These are phyloP conservation scores for Tenthredo livida DNA, from an alignment of 2,888 invertebrate species.

Conservation along the genomic window DNA sequence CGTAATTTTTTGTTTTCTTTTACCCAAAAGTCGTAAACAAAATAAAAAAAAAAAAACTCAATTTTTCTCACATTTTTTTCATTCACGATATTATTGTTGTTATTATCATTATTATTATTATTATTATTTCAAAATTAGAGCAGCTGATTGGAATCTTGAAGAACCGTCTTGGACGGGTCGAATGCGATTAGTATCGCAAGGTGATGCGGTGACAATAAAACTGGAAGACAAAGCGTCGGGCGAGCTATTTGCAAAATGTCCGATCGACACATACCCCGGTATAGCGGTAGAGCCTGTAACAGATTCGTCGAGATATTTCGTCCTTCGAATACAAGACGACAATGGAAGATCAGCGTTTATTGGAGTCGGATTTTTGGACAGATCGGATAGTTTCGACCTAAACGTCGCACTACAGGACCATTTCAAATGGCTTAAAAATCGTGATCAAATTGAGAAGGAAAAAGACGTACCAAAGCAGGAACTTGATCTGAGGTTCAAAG, in stretches of 20 bases:
- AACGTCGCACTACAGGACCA: conserved; percentile 99
- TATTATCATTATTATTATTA: conserved; percentile 54
- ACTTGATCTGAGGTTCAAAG: conserved; percentile 98
- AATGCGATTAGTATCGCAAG: conserved; percentile 94
- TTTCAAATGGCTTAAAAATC: conserved; percentile 95
- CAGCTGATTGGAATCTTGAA: conserved; percentile 99
- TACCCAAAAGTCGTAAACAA: neutral
- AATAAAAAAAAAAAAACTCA: neutral
- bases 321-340: conserved; percentile 96
- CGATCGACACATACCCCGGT: conserved; percentile 97
- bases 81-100: conserved; percentile 42
- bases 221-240: conserved; percentile 97
- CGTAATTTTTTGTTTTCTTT: neutral
- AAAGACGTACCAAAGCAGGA: conserved; percentile 88
- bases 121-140: conserved; percentile 82
- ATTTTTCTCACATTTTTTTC: neutral
- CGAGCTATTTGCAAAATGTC: conserved; percentile 97
- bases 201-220: conserved; percentile 92
- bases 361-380: conserved; percentile 97
- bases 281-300: conserved; percentile 96
- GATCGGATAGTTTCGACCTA: conserved; percentile 99
- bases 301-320: conserved; percentile 99
- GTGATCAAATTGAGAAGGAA: conserved; percentile 90
- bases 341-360: conserved; percentile 96
- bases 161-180: conserved; percentile 99